phyloP scores from a whole-genome alignment of 2,113 vertebrate species.

The Phycodurus eques region DNA sequence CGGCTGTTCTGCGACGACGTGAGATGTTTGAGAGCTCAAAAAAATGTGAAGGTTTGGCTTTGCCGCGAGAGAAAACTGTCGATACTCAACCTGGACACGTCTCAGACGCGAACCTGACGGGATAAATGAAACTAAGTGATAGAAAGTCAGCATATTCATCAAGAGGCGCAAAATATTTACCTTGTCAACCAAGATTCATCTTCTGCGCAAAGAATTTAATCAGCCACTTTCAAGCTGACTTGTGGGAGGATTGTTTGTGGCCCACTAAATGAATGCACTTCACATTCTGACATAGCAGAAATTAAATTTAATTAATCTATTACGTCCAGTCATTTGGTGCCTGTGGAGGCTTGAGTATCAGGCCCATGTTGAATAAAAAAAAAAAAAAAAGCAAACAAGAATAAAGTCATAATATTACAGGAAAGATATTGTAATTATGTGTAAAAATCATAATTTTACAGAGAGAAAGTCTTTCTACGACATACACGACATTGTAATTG shows the following conservation, averaged over 20 bases:
- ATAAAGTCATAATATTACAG: not conserved
- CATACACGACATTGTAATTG: no score
- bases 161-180: not conserved
- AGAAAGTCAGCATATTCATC: not conserved
- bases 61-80: not conserved
- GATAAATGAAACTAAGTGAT: slow-evolving; percentile 17
- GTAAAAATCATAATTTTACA: no score
- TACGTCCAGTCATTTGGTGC: not conserved
- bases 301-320: not conserved
- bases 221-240: not conserved
- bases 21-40: slow-evolving; percentile 27
- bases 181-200: not conserved
- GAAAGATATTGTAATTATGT: not conserved
- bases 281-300: not conserved
- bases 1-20: slow-evolving; percentile 14
- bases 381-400: not conserved
- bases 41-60: not conserved
- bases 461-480: no score
- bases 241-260: not conserved
- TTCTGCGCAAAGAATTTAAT: not conserved
- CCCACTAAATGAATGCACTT: not conserved
- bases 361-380: not conserved
- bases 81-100: not conserved
- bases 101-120: slow-evolving; percentile 5
- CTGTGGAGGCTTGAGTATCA: not conserved